A percentile compares a stretch with the other conserved stretches of the same genome.
Conservation (phyloP, 2,113 vertebrate species). For the rabbit (Oryctolagus cuniculus) region mOryCun1.1 NC_091449.1:55001501-55002000, state of each 20-base stretch:
- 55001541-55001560: not conserved
- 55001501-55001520: no score
- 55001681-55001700: constrained; percentile 8
- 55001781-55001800: not conserved
- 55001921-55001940: constrained; percentile 28
- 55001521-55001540: not conserved
- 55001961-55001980: constrained; percentile 50
- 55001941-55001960: constrained; percentile 39
- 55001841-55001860: constrained; percentile 27
- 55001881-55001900: not conserved
- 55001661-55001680: not conserved
- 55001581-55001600: not conserved
- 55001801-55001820: constrained; percentile 15
- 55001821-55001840: not conserved
- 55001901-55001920: constrained; percentile 6
- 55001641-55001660: not conserved
- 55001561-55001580: not conserved
- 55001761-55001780: not conserved
- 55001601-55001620: not conserved
- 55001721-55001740: not conserved
- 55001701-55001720: constrained; percentile 52
- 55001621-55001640: not conserved
- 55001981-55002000: not conserved
- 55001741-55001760: constrained; percentile 9
- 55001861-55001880: not conserved